Evolutionary conservation across 92 coral and sea anemone species (phyloP).

Genomic region (Epizoanthus ramosus): DNA sequence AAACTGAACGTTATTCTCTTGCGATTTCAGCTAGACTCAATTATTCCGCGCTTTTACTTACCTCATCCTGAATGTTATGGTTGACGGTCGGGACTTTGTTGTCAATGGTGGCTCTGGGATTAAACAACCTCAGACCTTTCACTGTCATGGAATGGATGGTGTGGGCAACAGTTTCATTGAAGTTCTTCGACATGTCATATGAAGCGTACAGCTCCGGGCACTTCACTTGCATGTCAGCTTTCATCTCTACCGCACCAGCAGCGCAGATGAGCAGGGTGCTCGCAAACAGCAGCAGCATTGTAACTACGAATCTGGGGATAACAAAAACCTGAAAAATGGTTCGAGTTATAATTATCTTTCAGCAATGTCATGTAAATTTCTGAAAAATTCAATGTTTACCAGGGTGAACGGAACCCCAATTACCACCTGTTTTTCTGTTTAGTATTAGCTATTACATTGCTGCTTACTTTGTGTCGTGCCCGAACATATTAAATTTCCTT

Average conservation of each 20-base stretch:
- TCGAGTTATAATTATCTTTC: no score
- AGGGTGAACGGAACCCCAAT: no score
- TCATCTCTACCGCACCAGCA: slow-evolving; percentile 16
- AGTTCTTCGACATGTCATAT: slow-evolving; percentile 68
- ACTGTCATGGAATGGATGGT: slow-evolving; percentile 84
- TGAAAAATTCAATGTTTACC: no score
- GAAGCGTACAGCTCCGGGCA: slow-evolving; percentile 67
- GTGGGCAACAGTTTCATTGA: slow-evolving; percentile 82
- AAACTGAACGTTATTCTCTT: no score
- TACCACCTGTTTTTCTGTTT: no score
- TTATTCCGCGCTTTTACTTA: not conserved
- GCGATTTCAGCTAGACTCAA: no score
- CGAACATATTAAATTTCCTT: no score
- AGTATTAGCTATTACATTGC: no score
- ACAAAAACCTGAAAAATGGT: no score
- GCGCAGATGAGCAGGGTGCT: slow-evolving; percentile 3
- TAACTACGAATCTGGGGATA: not conserved
- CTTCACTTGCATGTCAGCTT: not conserved
- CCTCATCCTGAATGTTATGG: slow-evolving; percentile 80
- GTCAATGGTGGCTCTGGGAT: slow-evolving; percentile 65
- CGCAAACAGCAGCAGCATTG: slow-evolving; percentile 16
- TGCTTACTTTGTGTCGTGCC: no score
- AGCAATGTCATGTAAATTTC: no score
- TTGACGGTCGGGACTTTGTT: slow-evolving; percentile 80
- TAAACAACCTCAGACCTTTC: slow-evolving; percentile 78